Evolutionary conservation across 2,113 vertebrate species (phyloP), one percentile per base, ranked within the genome.

Genomic region (Thinocorus orbignyianus): DNA sequence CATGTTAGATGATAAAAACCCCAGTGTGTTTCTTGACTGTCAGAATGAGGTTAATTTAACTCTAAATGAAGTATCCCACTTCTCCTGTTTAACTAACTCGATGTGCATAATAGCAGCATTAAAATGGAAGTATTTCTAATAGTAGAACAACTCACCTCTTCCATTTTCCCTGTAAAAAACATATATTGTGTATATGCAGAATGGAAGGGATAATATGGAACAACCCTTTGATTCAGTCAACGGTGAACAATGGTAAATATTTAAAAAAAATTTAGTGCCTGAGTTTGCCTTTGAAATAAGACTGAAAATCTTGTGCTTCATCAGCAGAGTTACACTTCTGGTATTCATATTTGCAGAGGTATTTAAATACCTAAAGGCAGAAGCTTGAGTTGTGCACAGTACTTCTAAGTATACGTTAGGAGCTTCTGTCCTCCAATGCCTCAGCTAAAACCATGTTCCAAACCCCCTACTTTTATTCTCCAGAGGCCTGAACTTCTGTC

Each of bases 11-110:
- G 11, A 77, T 81, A 81, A 94, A 90, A 88, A 11, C 3, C 8
- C 5, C 16, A 10, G 23, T 68, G 3, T 74, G 58, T 79, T 91
- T 93, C 39, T 84, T 95, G n/a, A 72, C 24, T 96, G 5, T 89
- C 35, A 90, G 60, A 70, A 74, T 57, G 54, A 92, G 92, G 57
- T 84, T 87, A 83, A 48, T 90, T 86, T 94, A 86, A 83, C 54
- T 88, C 12, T 9, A 82, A 77, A 58, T 64, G 69, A 90, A 57
- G 44, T 73, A 52, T 81, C 28, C 30, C 76, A 14, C 12, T 76
- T 81, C 84, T 93, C 11, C n/a, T 72, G 2, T 74, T 85, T 81
- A 96, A 62, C 10, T 72, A 48, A 71, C 33, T 88, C 46, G 66
- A 19, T 85, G 65, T 60, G 7, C 11, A 28, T 60, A 44, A 70